phyloP scores from a whole-genome alignment of 1,140 invertebrate species.

The Caenorhabditis remanei region DNA sequence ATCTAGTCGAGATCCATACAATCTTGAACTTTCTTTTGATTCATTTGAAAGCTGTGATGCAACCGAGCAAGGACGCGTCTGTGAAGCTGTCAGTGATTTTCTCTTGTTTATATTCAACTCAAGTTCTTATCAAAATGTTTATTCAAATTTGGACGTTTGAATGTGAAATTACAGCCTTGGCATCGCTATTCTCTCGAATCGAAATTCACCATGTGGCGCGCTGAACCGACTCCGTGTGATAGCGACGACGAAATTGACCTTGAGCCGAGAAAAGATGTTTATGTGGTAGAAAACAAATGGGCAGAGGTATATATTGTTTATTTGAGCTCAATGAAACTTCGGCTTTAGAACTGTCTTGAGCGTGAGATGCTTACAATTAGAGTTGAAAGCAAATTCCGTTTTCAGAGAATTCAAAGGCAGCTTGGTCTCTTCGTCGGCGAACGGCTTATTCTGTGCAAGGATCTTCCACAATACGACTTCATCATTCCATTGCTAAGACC shows the following conservation, averaged over 20 bases:
- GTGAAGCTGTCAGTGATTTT: not conserved
- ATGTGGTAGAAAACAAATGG: not conserved
- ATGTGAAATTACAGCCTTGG: not conserved
- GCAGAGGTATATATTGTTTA: not conserved
- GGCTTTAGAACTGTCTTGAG: too few relatives aligned
- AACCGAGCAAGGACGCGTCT: not conserved
- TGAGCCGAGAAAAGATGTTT: not conserved
- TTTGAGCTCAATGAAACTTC: too few relatives aligned
- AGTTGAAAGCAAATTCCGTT: too few relatives aligned
- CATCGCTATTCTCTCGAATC: not conserved
- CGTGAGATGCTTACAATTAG: too few relatives aligned
- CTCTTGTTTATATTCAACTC: too few relatives aligned
- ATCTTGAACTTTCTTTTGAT: not conserved
- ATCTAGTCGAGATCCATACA: not conserved
- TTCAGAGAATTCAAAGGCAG: not conserved
- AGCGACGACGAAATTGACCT: constrained; percentile 4
- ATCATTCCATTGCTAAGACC: constrained; percentile 13
- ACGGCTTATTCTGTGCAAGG: constrained; percentile 15
- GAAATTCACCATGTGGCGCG: not conserved
- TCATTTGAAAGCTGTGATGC: not conserved
- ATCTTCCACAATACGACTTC: constrained; percentile 34
- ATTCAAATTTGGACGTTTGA: too few relatives aligned
- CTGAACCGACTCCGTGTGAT: not conserved
- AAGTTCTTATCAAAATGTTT: too few relatives aligned
- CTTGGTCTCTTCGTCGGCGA: constrained; percentile 17